A percentile compares a stretch with the other conserved stretches of the same genome.
Evolutionary conservation across 2,888 invertebrate genomes (phyloP).

Genomic region (Drosophila macrothrix): DNA sequence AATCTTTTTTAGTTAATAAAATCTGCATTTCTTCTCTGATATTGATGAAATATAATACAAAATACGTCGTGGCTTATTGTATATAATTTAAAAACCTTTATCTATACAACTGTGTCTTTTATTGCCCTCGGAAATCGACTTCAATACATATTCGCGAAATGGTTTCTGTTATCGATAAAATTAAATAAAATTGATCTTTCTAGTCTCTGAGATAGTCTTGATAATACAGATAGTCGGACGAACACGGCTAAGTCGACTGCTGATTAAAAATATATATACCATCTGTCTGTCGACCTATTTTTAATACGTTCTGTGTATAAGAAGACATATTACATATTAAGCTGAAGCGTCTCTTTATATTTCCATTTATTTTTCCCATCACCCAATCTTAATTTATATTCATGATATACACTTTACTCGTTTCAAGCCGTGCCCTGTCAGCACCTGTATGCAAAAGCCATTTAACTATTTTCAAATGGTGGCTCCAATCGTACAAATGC

Average conservation of each 20-base stretch:
- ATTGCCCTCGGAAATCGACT: too few species aligned
- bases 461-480: constrained; percentile 59
- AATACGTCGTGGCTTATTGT: too few species aligned
- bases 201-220: not conserved
- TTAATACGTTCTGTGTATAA: not conserved
- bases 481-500: constrained; percentile 57
- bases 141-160: too few species aligned
- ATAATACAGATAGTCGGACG: not conserved
- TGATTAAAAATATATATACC: not conserved
- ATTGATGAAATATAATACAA: too few species aligned
- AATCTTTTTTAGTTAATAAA: too few species aligned
- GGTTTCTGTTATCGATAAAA: too few species aligned
- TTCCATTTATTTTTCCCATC: not conserved
- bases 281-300: not conserved
- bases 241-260: not conserved
- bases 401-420: not conserved
- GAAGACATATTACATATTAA: not conserved
- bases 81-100: too few species aligned
- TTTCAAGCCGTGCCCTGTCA: constrained; percentile 10
- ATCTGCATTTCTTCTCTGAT: too few species aligned
- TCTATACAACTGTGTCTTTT: too few species aligned
- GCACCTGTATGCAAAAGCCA: constrained; percentile 68
- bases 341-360: not conserved
- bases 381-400: not conserved
- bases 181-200: not conserved